Base-by-base conservation (phyloP, 2,113 vertebrate species). In the Numida meleagris region DNA sequence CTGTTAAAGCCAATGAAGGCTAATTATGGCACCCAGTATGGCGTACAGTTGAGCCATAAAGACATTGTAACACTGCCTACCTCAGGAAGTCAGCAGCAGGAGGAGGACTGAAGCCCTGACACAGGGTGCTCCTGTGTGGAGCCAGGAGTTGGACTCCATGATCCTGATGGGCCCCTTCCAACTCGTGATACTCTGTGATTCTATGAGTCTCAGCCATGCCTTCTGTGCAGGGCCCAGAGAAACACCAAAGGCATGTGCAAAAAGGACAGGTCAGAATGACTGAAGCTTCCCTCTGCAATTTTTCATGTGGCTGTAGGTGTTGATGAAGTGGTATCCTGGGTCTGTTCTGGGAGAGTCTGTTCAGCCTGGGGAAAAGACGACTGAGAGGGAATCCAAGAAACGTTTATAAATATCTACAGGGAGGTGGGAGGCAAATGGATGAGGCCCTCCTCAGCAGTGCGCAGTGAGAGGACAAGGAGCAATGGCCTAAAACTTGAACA, bases 171-270 rank as follows among this genome's bases (percentile, higher is more conserved):
- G 51, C 16, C 8, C 51, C 27, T 53, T 29, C 27, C 51, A 53
- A 53, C 27, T 29, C 15, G 14, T 53, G 27, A 29, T 53, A 53
- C 16, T 53, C 51, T 29, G 29, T 53, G 14, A 29, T 16, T 29
- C 51, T 27, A 29, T 29, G 27, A 53, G 51, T 29, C 40, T 43
- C 82, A 84, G 77, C 12, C 20, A 16, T 17, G 45, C 7, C 10
- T 24, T 36, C 59, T 46, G 45, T 40, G 17, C 3, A 2, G 45
- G 23, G 7, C 23, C 53, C 48, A 53, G 62, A 13, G 6, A 70
- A 13, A 65, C 17, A 11, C 0, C 11, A 40, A 42, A 72, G 46
- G n/a, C 3, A 6, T 3, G 16, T 45, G 27, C 1, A 3, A 51
- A 91, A n/a, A 3, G 2, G 42, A 71, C 14, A 17, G 10, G 17